Conservation (phyloP, 2,888 invertebrate species). For the Xestia c-nigrum region DNA sequence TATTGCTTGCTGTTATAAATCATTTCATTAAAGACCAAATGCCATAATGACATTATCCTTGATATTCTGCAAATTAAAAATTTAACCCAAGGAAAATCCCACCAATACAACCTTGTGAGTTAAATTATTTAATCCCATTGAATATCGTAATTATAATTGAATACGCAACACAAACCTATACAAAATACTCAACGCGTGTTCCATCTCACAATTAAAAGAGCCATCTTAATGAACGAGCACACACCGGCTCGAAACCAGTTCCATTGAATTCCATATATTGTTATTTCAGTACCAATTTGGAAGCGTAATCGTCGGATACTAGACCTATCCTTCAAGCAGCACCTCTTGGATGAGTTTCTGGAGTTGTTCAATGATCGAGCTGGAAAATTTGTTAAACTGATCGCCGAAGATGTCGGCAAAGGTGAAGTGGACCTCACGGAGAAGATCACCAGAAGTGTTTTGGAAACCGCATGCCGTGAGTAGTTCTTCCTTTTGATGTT, state of each 20-base stretch:
- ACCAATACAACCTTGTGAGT: too few species aligned
- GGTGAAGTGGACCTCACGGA: slow-evolving; percentile 55
- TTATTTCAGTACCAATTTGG: slow-evolving; percentile 65
- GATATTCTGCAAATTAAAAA: too few species aligned
- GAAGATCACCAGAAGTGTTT: slow-evolving; percentile 49
- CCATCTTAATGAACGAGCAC: not conserved
- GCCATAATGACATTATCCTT: too few species aligned
- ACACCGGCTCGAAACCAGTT: not conserved
- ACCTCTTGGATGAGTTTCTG: slow-evolving; percentile 60
- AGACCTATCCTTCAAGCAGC: slow-evolving; percentile 62
- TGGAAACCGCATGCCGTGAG: slow-evolving; percentile 67
- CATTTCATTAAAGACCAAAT: too few species aligned
- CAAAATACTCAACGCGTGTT: not conserved
- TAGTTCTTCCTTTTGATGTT: slow-evolving; percentile 5
- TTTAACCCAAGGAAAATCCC: too few species aligned
- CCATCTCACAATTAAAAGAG: not conserved
- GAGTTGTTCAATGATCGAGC: slow-evolving; percentile 63
- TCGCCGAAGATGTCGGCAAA: slow-evolving; percentile 47
- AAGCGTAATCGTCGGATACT: slow-evolving; percentile 61
- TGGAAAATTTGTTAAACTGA: slow-evolving; percentile 20
- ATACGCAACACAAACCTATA: not conserved
- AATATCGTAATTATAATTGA: not conserved
- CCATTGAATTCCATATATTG: not conserved
- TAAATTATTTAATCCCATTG: too few species aligned
- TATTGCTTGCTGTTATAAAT: too few species aligned